These are phyloP conservation scores for Panthera uncia DNA, from an alignment of 2,113 vertebrate species.

Conservation along the genomic window DNA sequence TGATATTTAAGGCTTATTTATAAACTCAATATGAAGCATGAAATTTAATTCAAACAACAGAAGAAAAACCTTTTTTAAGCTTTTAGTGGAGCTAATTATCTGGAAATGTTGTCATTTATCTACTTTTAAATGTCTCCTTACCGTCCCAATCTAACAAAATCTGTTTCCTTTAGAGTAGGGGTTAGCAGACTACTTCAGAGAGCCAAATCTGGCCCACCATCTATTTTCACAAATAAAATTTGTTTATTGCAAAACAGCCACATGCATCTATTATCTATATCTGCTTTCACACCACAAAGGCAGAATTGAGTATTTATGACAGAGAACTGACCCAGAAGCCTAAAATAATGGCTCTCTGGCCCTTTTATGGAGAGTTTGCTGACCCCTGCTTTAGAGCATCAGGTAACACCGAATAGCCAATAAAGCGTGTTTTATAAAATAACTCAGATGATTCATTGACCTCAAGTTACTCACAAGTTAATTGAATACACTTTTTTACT, in stretches of 20 bases:
- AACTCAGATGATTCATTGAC: background rate
- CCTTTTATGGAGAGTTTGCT: background rate
- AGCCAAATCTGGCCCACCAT: background rate
- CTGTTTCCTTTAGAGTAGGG: background rate
- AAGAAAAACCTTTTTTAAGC: background rate
- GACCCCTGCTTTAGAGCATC: background rate
- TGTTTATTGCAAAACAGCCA: background rate
- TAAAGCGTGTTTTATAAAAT: background rate
- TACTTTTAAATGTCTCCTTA: constrained; percentile 4
- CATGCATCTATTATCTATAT: background rate
- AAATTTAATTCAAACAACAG: background rate
- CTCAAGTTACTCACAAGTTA: background rate
- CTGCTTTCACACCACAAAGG: background rate
- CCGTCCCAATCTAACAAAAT: background rate
- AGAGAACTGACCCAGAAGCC: background rate
- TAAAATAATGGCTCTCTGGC: background rate
- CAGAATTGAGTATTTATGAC: background rate
- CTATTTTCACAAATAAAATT: background rate
- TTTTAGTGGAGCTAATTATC: background rate
- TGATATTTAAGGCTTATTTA: background rate
- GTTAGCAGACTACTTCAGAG: background rate
- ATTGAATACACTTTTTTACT: background rate
- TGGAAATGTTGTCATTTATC: background rate
- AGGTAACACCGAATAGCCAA: background rate
- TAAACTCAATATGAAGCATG: background rate